Conservation (phyloP, 2,888 invertebrate species). For the Caprella mutica region DNA sequence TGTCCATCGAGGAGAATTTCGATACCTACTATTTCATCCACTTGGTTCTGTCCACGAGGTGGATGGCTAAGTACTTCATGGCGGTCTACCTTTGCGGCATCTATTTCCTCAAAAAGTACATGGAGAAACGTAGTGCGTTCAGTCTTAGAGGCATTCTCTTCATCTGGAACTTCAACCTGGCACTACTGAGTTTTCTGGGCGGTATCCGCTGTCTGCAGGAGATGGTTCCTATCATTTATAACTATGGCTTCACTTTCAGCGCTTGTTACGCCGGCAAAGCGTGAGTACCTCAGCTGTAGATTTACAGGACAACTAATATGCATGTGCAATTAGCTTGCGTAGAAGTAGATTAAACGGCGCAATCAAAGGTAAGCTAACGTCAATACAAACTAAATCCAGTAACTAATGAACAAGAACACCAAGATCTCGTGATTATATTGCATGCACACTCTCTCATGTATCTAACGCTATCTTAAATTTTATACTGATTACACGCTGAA, state of each 20-base stretch:
- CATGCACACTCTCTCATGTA: too few species aligned
- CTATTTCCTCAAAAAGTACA: conserved; percentile 23
- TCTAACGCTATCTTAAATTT: too few species aligned
- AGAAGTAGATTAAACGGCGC: too few species aligned
- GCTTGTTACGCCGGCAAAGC: conserved; percentile 27
- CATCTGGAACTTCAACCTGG: conserved; percentile 27
- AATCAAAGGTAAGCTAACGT: too few species aligned
- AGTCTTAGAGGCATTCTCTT: conserved; percentile 18
- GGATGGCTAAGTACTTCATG: conserved; percentile 24
- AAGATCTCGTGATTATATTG: too few species aligned
- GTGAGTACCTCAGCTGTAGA: too few species aligned
- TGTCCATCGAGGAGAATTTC: conserved; percentile 12
- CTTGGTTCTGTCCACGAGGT: neutral
- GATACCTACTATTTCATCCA: conserved; percentile 4
- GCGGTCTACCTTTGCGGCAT: conserved; percentile 24
- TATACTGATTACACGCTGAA: too few species aligned
- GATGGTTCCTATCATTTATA: conserved; percentile 18
- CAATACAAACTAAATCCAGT: too few species aligned
- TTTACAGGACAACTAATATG: too few species aligned
- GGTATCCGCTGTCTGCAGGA: conserved; percentile 24
- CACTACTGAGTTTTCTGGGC: conserved; percentile 24
- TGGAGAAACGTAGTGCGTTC: conserved; percentile 22
- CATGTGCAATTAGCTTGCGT: too few species aligned
- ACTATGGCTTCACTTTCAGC: conserved; percentile 28
- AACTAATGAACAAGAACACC: too few species aligned